Base-by-base conservation (phyloP, 2,888 invertebrate species). In the Anthoptus insignis region DNA sequence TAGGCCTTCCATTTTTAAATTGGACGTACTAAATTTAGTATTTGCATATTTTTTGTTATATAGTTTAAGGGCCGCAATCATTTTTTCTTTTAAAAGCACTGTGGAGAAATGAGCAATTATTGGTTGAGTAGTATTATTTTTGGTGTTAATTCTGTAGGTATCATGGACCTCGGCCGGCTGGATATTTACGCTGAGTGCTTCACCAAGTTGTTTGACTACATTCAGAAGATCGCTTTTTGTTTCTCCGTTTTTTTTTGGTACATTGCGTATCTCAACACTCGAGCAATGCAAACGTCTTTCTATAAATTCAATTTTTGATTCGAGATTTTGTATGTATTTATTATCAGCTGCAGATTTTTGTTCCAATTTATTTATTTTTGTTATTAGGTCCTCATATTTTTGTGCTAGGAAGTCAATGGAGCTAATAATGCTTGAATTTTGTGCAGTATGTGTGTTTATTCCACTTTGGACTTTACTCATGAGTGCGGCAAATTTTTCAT, bases 31-130 rank as follows among this genome's bases (percentile, higher is more conserved):
- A 14, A 57, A 49, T 50, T 57, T 64, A 19, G 27, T 64, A 14
- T 39, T 57, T 7, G 29, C 8, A 34, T 50, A 64, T 27, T 39
- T 64, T 29, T 64, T 64, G 29, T 64, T 64, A 39, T 57, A 52
- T 16, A 19, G 39, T 9, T 64, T 64, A 2, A 64, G 19, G 0
- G 64, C 57, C 9, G 16, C 24, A 7, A 64, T 19, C 13, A 64
- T 42, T 52, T 50, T 56, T 13, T 64, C 64, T 21, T 22, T 56
- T 19, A 56, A 11, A n/a, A 56, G 19, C 16, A 42, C 42, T 7
- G 42, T 19, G 16, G 16, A 19, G 9, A 42, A 19, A 7, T 42
- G 19, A 6, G 3, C 42, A 19, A 42, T 8, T 0, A 42, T n/a
- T 9, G 42, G 42, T 19, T 42, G 42, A 7, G 19, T 42, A 7